Conservation (phyloP, 2,888 invertebrate species). For the Callosobruchus maculatus region DNA sequence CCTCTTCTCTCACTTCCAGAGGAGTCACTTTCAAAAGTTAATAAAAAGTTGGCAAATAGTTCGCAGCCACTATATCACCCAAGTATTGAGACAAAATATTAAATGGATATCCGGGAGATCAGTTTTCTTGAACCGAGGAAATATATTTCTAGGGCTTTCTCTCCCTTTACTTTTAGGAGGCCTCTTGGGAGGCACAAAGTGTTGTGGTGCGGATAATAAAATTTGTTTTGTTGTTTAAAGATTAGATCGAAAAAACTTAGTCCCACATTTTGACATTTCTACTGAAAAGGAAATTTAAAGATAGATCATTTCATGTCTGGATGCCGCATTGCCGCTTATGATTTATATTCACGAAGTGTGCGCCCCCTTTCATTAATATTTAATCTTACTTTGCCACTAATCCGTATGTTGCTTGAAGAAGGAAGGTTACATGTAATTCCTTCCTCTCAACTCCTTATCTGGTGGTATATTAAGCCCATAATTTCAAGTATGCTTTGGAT, state of each 20-base stretch:
- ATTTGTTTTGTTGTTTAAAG: not conserved
- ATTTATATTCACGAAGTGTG: too few species aligned
- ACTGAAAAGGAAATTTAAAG: too few species aligned
- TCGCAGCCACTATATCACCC: slow-evolving; percentile 23
- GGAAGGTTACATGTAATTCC: too few species aligned
- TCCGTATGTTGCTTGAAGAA: too few species aligned
- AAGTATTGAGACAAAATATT: slow-evolving; percentile 24
- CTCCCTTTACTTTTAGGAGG: not conserved
- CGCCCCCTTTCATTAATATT: too few species aligned
- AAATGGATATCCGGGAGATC: slow-evolving; percentile 16
- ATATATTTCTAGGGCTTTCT: not conserved
- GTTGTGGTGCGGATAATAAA: not conserved
- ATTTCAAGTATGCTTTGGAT: too few species aligned
- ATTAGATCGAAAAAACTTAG: not conserved
- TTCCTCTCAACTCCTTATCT: too few species aligned
- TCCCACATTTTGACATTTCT: too few species aligned
- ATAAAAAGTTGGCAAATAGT: slow-evolving; percentile 28
- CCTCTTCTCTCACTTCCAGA: slow-evolving; percentile 12
- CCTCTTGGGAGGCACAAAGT: not conserved
- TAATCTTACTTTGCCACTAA: too few species aligned
- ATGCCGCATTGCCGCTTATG: too few species aligned
- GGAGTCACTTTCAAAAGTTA: slow-evolving; percentile 23
- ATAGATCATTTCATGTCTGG: too few species aligned
- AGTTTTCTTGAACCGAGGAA: not conserved
- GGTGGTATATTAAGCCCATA: too few species aligned